These are phyloP conservation scores for Anoncus sp. DNA, from an alignment of 2,888 invertebrate genomes.

Conservation along the genomic window DNA sequence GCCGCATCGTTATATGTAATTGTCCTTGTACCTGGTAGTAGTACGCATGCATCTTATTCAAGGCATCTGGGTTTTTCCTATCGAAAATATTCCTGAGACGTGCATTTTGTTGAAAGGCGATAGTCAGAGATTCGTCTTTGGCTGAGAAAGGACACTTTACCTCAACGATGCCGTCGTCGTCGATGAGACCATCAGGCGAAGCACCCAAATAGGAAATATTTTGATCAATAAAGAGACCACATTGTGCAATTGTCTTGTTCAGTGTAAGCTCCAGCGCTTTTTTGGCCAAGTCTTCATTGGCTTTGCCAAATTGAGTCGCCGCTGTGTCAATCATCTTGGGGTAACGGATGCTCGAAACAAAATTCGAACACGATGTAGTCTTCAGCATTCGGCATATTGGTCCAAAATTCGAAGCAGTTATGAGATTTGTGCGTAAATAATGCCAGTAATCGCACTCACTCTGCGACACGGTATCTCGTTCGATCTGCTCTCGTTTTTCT, in stretches of 20 bases:
- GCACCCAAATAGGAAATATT: neutral
- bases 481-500: constrained; percentile 8
- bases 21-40: constrained; percentile 68
- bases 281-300: constrained; percentile 60
- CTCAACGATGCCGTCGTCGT: neutral
- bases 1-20: constrained; percentile 63
- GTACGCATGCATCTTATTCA: constrained; percentile 55
- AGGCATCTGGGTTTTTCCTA: constrained; percentile 10
- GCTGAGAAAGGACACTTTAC: neutral
- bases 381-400: constrained; percentile 50
- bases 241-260: constrained; percentile 49
- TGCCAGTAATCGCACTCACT: constrained; percentile 19
- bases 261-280: constrained; percentile 6
- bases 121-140: constrained; percentile 12
- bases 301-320: constrained; percentile 57
- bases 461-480: constrained; percentile 31
- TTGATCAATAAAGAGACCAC: constrained; percentile 60
- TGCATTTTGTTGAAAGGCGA: constrained; percentile 37
- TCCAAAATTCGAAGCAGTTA: constrained; percentile 64
- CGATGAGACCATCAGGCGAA: neutral
- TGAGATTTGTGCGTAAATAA: constrained; percentile 31
- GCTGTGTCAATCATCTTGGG: constrained; percentile 46
- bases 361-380: constrained; percentile 45
- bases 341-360: constrained; percentile 58
- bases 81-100: constrained; percentile 38